Conservation (phyloP, 2,888 invertebrate species). For the Serrognathus titanus region DNA sequence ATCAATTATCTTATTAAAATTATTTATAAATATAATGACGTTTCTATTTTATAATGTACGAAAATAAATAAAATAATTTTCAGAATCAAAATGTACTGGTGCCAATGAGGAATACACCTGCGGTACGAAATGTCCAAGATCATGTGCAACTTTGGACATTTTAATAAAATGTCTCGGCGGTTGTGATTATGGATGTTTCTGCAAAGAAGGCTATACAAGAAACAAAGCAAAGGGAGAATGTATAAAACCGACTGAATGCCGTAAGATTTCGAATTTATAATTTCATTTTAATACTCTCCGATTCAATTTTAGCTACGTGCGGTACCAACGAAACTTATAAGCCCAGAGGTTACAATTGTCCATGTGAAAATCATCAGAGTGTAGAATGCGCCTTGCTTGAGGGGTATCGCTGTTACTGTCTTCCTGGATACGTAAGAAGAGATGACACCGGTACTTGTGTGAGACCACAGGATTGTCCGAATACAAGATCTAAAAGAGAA, state of each 20-base stretch:
- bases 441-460: constrained; percentile 12
- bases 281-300: no score
- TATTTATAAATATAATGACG: no score
- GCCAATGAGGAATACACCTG: background rate
- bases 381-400: background rate
- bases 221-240: constrained; percentile 17
- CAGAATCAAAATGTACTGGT: no score
- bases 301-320: background rate
- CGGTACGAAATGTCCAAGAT: constrained; percentile 12
- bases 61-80: no score
- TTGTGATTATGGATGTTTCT: constrained; percentile 31
- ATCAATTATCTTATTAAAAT: no score
- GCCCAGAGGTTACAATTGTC: constrained; percentile 5
- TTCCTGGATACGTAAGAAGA: constrained; percentile 15
- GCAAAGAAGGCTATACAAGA: constrained; percentile 39
- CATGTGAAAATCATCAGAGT: background rate
- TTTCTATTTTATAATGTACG: no score
- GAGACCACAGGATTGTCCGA: constrained; percentile 2
- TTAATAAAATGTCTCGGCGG: constrained; percentile 6
- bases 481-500: no score
- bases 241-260: constrained; percentile 12
- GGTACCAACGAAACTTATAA: background rate
- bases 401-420: constrained; percentile 3
- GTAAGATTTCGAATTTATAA: constrained; percentile 7
- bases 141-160: constrained; percentile 12